These are phyloP conservation scores for Sisyra terminalis DNA, from an alignment of 2,888 invertebrate genomes.

Conservation along the genomic window DNA sequence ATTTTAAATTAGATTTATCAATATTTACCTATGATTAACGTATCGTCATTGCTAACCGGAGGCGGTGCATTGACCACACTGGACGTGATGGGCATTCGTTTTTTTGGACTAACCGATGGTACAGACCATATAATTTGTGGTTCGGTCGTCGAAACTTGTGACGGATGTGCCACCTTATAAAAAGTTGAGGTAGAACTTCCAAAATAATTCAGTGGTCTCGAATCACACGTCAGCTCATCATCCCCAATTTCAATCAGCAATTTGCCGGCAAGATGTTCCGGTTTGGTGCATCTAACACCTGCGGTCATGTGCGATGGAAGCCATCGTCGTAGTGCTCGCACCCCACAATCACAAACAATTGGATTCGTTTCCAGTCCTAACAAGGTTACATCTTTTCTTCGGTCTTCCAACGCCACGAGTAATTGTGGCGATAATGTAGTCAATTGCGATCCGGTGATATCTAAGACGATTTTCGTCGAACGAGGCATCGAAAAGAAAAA, in stretches of 20 bases:
- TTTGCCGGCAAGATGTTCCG: slow-evolving; percentile 50
- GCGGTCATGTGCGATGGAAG: slow-evolving; percentile 46
- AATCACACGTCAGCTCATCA: slow-evolving; percentile 66
- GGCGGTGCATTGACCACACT: slow-evolving; percentile 37
- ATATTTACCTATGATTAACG: slow-evolving; percentile 55
- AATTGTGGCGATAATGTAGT: slow-evolving; percentile 62
- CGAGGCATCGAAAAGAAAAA: slow-evolving; percentile 75
- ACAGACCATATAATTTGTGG: slow-evolving; percentile 85
- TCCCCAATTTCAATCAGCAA: slow-evolving; percentile 61
- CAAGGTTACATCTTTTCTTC: slow-evolving; percentile 56
- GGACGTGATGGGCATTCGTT: slow-evolving; percentile 36
- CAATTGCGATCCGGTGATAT: slow-evolving; percentile 63
- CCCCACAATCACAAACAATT: slow-evolving; percentile 71
- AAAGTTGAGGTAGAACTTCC: slow-evolving; percentile 26
- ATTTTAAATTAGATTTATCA: background rate
- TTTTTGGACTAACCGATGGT: slow-evolving; percentile 45
- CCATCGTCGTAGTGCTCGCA: slow-evolving; percentile 65
- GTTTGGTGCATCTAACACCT: slow-evolving; percentile 46
- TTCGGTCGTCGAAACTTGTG: slow-evolving; percentile 49
- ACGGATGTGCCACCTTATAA: slow-evolving; percentile 30
- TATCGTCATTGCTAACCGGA: slow-evolving; percentile 68
- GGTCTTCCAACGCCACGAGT: slow-evolving; percentile 64
- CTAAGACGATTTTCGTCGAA: slow-evolving; percentile 63
- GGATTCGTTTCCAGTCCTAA: slow-evolving; percentile 64
- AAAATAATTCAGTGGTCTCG: slow-evolving; percentile 35